phyloP scores from a whole-genome alignment of 2,888 invertebrate genomes.

The Cybosia mesomella region DNA sequence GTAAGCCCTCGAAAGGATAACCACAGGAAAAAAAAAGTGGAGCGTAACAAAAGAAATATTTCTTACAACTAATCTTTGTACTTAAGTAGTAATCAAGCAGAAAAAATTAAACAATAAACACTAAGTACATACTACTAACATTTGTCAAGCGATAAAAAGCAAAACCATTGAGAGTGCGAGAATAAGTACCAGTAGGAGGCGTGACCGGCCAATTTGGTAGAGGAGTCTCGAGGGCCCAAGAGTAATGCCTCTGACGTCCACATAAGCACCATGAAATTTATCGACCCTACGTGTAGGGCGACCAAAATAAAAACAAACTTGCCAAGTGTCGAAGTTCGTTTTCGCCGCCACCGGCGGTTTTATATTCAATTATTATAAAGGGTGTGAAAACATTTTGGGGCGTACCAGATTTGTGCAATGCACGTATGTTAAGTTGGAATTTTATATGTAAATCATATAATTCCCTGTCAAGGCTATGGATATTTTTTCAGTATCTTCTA shows the following conservation, averaged over 20 bases:
- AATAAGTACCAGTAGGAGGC: conserved; percentile 58
- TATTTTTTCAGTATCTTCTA: background rate
- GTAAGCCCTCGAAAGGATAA: too few relatives aligned
- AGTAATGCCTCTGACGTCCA: conserved; percentile 74
- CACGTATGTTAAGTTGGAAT: conserved; percentile 1
- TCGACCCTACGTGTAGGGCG: conserved; percentile 74
- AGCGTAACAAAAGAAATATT: too few relatives aligned
- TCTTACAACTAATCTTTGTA: conserved; percentile 44
- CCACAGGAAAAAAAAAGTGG: too few relatives aligned
- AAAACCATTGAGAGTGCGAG: conserved; percentile 50
- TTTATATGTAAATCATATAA: conserved; percentile 3
- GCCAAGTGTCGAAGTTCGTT: conserved; percentile 70
- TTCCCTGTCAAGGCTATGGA: background rate
- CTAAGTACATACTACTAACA: conserved; percentile 44
- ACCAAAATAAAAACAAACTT: conserved; percentile 74
- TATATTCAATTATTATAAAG: conserved; percentile 55
- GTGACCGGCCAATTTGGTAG: conserved; percentile 72
- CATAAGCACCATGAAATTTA: conserved; percentile 79
- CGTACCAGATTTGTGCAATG: conserved; percentile 35
- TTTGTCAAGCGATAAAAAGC: conserved; percentile 56
- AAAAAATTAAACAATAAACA: conserved; percentile 40
- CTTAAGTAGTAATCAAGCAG: conserved; percentile 19
- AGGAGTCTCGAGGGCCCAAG: conserved; percentile 65
- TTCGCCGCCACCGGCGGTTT: conserved; percentile 46
- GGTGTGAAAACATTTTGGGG: conserved; percentile 39